Evolutionary conservation across 2,797 vertebrate species (phyloP), one percentile per base, ranked within the genome.

Genomic region (Geotrypetes seraphini): DNA sequence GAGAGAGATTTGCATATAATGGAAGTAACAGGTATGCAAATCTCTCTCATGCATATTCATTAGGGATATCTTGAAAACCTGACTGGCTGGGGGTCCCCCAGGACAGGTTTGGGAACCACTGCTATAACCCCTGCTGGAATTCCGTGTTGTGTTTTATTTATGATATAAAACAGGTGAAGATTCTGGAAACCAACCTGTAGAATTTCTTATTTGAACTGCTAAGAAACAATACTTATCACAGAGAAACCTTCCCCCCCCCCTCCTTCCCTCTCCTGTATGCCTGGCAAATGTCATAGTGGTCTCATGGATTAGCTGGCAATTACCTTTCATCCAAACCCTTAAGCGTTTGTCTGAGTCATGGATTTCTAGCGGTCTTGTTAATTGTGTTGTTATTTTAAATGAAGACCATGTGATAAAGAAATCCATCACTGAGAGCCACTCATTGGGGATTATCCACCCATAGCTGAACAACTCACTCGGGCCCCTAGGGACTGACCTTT

Each of bases 361-460:
- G 55, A 58, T 73, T 73, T 77, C 56, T 60, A 19, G 51, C 28
- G 43, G 62, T 50, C 29, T 71, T 71, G 63, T 66, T 71, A 69
- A 69, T 39, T 62, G 41, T 43, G 41, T 48, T 69, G 12, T 61
- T 55, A 3, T 38, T 45, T 40, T 61, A 14, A 34, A 16, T 5
- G 13, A 33, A 29, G 48, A 28, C 36, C 24, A 28, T 34, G 31
- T 13, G 54, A 55, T 67, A 64, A 64, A 74, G 73, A 60, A 62
- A 49, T 53, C 51, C 51, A 78, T 63, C 48, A 52, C 59, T 2
- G 0, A 65, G 63, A 63, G 48, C 51, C 42, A 61, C 70, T 76
- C 69, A 58, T 6, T 2, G 30, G 31, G 62, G 60, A 71, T 73
- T 71, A 73, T 36, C 40, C 44, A 46, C 1, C 12, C 72, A 63